Percentiles rank a stretch among this genome's conserved stretches.
Evolutionary conservation across 2,888 invertebrate species (phyloP).

Genomic region (Scaeva pyrastri): DNA sequence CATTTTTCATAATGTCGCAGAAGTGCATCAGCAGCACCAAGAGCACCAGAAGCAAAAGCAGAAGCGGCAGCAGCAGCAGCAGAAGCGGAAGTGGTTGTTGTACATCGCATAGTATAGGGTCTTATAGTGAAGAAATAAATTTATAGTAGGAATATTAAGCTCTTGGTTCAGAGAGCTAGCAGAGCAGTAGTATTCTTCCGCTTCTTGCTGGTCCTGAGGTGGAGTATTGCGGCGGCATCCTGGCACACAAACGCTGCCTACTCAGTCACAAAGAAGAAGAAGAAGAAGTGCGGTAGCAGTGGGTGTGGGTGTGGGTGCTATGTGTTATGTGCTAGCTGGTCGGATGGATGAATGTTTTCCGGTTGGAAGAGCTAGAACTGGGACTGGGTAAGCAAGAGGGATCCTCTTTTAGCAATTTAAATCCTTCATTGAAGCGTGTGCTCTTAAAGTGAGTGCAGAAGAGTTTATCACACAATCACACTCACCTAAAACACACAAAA

Average conservation of each 20-base stretch:
- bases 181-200: slow-evolving; percentile 61
- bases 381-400: slow-evolving; percentile 41
- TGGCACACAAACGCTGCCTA: slow-evolving; percentile 71
- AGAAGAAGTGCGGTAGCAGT: slow-evolving; percentile 28
- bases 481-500: slow-evolving; percentile 72
- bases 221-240: slow-evolving; percentile 73
- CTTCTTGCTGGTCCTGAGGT: slow-evolving; percentile 38
- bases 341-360: slow-evolving; percentile 38
- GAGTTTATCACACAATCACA: slow-evolving; percentile 76
- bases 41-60: slow-evolving; percentile 29
- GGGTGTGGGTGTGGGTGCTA: slow-evolving; percentile 21
- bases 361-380: slow-evolving; percentile 13
- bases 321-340: slow-evolving; percentile 33
- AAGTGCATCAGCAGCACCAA: slow-evolving; percentile 58
- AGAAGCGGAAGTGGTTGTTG: slow-evolving; percentile 35
- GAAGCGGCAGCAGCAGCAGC: slow-evolving; percentile 13
- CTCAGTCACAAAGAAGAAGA: slow-evolving; percentile 71
- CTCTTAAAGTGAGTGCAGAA: slow-evolving; percentile 75
- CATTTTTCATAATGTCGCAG: slow-evolving; percentile 73
- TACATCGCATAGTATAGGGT: slow-evolving; percentile 27
- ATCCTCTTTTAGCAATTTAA: slow-evolving; percentile 74
- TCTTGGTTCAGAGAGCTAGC: slow-evolving; percentile 58
- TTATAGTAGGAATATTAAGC: slow-evolving; percentile 71
- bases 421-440: slow-evolving; percentile 76
- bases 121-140: slow-evolving; percentile 63